These are phyloP conservation scores for Dynastes grantii DNA, from an alignment of 2,888 invertebrate species.

Conservation along the genomic window DNA sequence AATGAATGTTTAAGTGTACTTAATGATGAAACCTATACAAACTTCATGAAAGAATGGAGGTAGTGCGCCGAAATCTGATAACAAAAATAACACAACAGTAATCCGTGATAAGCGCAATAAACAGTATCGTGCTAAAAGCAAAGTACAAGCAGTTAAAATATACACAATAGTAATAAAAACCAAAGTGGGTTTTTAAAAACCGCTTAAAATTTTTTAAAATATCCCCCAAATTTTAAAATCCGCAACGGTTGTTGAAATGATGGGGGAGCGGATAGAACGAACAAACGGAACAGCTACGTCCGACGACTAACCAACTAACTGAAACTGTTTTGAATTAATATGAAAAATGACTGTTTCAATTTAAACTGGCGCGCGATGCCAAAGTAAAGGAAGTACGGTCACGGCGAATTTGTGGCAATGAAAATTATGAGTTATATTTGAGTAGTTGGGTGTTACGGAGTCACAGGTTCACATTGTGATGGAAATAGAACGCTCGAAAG, in stretches of 20 bases:
- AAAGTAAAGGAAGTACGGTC: constrained; percentile 64
- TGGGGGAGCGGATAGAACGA: constrained; percentile 5
- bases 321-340: constrained; percentile 64
- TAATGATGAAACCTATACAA: too few species aligned
- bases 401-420: constrained; percentile 64
- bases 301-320: constrained; percentile 31
- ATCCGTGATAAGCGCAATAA: constrained; percentile 15
- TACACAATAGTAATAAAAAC: constrained; percentile 10
- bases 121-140: constrained; percentile 5
- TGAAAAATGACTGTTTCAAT: constrained; percentile 65
- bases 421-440: constrained; percentile 62
- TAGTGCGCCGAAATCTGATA: too few species aligned
- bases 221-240: constrained; percentile 32
- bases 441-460: constrained; percentile 57
- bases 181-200: too few species aligned
- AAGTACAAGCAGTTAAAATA: not conserved
- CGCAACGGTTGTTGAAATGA: constrained; percentile 33
- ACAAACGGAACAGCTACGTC: constrained; percentile 4
- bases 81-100: not conserved
- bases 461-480: constrained; percentile 56
- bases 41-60: too few species aligned
- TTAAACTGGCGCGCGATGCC: constrained; percentile 60
- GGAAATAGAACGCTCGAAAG: constrained; percentile 56
- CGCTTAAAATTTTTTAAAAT: constrained; percentile 29
- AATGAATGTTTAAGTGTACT: too few species aligned